A percentile compares a stretch with the other conserved stretches of the same genome.
Conservation (phyloP, 2,888 invertebrate species). For the Netelia melanura region DNA sequence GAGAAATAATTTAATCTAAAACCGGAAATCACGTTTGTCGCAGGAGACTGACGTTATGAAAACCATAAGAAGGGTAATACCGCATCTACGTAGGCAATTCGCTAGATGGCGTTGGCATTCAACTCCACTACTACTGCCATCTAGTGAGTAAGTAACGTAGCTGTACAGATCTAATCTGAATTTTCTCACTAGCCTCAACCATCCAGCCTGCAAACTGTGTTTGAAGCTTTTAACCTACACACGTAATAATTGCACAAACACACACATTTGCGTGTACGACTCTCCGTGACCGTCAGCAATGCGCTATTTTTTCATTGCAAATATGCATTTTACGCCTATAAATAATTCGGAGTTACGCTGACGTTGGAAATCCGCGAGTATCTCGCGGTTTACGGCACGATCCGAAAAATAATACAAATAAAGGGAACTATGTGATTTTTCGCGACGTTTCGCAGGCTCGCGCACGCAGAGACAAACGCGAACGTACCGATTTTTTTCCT, state of each 20-base stretch:
- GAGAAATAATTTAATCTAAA: slow-evolving; percentile 56
- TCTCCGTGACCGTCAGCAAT: slow-evolving; percentile 49
- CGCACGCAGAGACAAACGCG: not conserved
- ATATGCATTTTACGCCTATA: slow-evolving; percentile 60
- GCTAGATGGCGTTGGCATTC: not conserved
- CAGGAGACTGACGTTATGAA: not conserved
- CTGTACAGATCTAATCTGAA: not conserved
- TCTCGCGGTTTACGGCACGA: slow-evolving; percentile 16
- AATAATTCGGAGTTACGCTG: slow-evolving; percentile 47
- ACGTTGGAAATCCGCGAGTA: slow-evolving; percentile 32
- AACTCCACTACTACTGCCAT: no score
- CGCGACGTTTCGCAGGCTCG: not conserved
- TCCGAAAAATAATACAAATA: not conserved
- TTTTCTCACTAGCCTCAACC: not conserved
- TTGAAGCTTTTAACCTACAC: slow-evolving; percentile 23
- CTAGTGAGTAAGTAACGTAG: not conserved
- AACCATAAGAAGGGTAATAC: no score
- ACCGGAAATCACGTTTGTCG: slow-evolving; percentile 46
- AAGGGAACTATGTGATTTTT: slow-evolving; percentile 20
- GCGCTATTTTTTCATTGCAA: slow-evolving; percentile 40
- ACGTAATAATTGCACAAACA: slow-evolving; percentile 11
- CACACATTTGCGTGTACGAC: not conserved
- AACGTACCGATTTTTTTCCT: slow-evolving; percentile 31
- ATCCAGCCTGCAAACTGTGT: slow-evolving; percentile 24
- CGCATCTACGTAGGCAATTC: slow-evolving; percentile 1